Conservation (phyloP, 2,113 vertebrate species). For the Syngnathus typhle region DNA sequence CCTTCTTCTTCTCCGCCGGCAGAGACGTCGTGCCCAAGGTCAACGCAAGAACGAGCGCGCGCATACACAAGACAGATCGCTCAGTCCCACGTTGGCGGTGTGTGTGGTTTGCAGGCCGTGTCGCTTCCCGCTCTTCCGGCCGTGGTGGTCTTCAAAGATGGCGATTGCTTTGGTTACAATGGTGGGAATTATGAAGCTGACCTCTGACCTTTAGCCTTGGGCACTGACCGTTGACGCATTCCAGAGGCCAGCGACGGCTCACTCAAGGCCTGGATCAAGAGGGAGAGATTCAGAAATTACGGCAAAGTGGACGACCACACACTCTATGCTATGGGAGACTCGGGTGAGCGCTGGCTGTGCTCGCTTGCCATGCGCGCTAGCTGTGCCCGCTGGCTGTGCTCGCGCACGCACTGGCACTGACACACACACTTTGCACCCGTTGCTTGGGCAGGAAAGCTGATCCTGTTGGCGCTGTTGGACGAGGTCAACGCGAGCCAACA, state of each 20-base stretch:
- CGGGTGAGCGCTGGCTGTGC: slow-evolving; percentile 64
- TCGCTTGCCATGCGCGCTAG: not conserved
- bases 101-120: slow-evolving; percentile 67
- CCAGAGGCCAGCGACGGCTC: slow-evolving; percentile 81
- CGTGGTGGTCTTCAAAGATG: slow-evolving; percentile 91
- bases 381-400: too few relatives aligned
- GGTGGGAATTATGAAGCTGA: slow-evolving; percentile 67
- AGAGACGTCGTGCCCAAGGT: slow-evolving; percentile 87
- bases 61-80: too few relatives aligned
- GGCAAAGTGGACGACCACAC: slow-evolving; percentile 81
- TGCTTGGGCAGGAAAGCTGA: slow-evolving; percentile 78
- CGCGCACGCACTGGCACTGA: not conserved
- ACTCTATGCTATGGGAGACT: slow-evolving; percentile 87
- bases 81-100: too few relatives aligned
- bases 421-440: not conserved
- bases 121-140: slow-evolving; percentile 77
- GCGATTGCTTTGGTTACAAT: slow-evolving; percentile 78
- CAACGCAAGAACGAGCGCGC: too few relatives aligned
- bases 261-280: slow-evolving; percentile 82
- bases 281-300: slow-evolving; percentile 83
- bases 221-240: slow-evolving; percentile 9
- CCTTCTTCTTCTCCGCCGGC: slow-evolving; percentile 85
- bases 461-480: slow-evolving; percentile 82
- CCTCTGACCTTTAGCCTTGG: not conserved
- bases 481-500: slow-evolving; percentile 75